A percentile compares a stretch with the other conserved stretches of the same genome.
Evolutionary conservation across 2,797 vertebrate species (phyloP).

Genomic region (Typhlichthys subterraneus): DNA sequence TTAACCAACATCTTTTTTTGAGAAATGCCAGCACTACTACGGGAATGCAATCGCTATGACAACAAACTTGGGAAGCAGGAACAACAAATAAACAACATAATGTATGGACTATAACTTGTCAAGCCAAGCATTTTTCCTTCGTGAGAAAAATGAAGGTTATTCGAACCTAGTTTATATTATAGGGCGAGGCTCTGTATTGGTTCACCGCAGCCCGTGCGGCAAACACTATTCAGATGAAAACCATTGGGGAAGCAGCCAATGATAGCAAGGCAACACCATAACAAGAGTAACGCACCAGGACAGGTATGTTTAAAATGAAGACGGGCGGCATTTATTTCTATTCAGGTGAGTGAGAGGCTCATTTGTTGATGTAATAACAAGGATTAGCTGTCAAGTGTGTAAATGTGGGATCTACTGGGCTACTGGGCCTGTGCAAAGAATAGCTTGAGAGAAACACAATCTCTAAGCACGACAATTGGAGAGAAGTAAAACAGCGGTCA

Average conservation of each 20-base stretch:
- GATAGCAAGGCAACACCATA: neutral
- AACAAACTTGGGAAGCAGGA: neutral
- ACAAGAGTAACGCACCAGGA: conserved; percentile 15
- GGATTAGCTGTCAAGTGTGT: conserved; percentile 8
- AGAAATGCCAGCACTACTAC: too few species aligned
- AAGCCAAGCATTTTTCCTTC: neutral
- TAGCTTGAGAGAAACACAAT: neutral
- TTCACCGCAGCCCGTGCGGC: conserved; percentile 1
- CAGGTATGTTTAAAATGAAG: conserved; percentile 41
- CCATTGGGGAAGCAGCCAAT: neutral
- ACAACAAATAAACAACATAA: conserved; percentile 19
- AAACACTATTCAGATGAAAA: conserved; percentile 12
- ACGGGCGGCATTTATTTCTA: conserved; percentile 2
- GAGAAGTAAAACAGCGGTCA: neutral
- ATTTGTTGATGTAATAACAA: conserved; percentile 7
- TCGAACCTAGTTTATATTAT: conserved; percentile 4
- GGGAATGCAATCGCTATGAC: neutral
- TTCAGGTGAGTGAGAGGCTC: conserved; percentile 6
- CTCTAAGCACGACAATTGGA: conserved; percentile 1
- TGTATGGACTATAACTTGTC: neutral
- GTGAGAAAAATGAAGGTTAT: neutral
- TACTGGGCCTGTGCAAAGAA: neutral
- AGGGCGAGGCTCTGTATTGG: neutral
- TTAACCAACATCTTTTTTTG: too few species aligned
- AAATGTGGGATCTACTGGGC: neutral